Evolutionary conservation across 2,113 vertebrate species (phyloP).

Genomic region (Bostrychus sinensis): DNA sequence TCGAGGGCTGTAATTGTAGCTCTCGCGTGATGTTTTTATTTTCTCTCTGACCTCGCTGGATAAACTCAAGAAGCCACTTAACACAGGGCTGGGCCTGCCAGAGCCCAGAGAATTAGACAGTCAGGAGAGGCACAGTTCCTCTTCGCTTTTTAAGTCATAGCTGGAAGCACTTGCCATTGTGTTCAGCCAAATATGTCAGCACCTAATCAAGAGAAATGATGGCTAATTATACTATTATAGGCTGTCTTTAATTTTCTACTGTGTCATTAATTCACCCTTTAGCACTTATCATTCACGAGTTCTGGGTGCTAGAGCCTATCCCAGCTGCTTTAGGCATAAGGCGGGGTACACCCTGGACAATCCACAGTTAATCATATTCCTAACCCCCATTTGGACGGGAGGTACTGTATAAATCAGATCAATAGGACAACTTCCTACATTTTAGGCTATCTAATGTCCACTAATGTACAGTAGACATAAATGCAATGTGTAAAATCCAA

Average conservation of each 20-base stretch:
- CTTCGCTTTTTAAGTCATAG: constrained; percentile 51
- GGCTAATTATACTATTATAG: constrained; percentile 30
- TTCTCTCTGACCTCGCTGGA: constrained; percentile 83
- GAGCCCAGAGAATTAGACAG: constrained; percentile 67
- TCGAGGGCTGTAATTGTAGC: constrained; percentile 81
- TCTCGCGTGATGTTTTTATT: constrained; percentile 82
- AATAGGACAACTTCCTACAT: no score
- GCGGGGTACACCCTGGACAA: neutral
- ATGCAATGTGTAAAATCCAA: no score
- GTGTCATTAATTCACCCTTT: constrained; percentile 1
- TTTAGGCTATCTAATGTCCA: no score
- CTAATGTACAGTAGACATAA: no score
- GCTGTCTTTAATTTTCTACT: constrained; percentile 29
- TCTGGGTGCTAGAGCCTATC: neutral
- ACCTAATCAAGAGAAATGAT: constrained; percentile 32
- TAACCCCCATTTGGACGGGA: no score
- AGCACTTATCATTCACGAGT: neutral
- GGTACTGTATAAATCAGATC: no score
- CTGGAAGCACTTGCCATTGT: constrained; percentile 53
- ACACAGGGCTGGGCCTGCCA: constrained; percentile 76
- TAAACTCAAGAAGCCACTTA: constrained; percentile 84
- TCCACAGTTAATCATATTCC: neutral
- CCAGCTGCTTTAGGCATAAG: neutral
- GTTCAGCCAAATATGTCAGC: constrained; percentile 26
- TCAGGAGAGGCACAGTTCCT: constrained; percentile 45